These are phyloP conservation scores for Anas georgica DNA, from an alignment of 2,797 vertebrate genomes.

Conservation along the genomic window DNA sequence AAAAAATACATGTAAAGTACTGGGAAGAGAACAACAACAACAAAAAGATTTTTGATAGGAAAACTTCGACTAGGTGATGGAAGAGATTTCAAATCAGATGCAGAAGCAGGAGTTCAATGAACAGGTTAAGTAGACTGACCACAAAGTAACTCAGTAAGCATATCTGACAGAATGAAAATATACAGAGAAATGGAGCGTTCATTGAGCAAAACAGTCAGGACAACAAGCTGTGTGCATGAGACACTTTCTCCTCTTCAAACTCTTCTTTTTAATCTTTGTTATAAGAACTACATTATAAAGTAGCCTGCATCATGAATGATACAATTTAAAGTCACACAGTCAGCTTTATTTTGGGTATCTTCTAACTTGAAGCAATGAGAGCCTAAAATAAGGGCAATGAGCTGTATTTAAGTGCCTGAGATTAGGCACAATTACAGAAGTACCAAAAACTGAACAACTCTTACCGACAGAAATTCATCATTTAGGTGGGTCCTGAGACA, in stretches of 20 bases:
- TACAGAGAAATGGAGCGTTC: not conserved
- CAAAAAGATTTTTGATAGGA: not conserved
- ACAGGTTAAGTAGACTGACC: not conserved
- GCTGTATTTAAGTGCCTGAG: not conserved
- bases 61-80: not conserved
- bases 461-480: not conserved
- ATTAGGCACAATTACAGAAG: not conserved
- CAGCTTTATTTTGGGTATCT: not conserved
- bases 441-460: not conserved
- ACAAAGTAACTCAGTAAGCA: not conserved
- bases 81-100: not conserved
- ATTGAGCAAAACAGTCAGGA: not conserved
- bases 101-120: not conserved
- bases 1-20: not conserved
- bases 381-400: not conserved
- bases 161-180: not conserved
- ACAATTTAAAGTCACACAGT: not conserved
- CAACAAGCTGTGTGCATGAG: not conserved
- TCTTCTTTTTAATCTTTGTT: not conserved
- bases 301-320: not conserved
- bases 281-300: not conserved
- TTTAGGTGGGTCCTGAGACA: not conserved
- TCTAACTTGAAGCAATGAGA: not conserved
- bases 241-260: not conserved
- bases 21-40: not conserved